Conservation (phyloP, 2,888 invertebrate genomes). For the Platycnemis pennipes region DNA sequence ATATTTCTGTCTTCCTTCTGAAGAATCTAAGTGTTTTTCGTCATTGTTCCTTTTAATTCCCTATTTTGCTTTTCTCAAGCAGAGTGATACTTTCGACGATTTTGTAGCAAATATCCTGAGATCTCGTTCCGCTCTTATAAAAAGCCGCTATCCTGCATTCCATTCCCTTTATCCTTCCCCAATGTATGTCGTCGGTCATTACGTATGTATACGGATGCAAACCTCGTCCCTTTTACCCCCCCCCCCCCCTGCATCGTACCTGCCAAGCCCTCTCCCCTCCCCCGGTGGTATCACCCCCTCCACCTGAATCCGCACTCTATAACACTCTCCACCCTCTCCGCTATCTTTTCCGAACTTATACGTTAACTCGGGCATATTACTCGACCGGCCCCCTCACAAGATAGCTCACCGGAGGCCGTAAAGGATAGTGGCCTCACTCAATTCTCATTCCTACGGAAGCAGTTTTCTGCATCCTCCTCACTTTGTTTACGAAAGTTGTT, state of each 20-base stretch:
- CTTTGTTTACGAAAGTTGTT: constrained; percentile 55
- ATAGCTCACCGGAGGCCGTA: background rate
- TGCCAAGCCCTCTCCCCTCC: background rate
- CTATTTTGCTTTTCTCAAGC: too few species aligned
- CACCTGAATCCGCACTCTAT: background rate
- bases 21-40: too few species aligned
- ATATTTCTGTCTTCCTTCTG: too few species aligned
- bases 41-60: too few species aligned
- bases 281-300: background rate
- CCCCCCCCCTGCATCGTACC: background rate
- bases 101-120: too few species aligned
- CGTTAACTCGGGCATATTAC: constrained; percentile 41
- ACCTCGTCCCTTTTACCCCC: too few species aligned
- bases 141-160: too few species aligned
- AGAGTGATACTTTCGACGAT: too few species aligned
- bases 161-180: too few species aligned
- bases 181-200: too few species aligned
- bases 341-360: constrained; percentile 44
- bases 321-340: background rate
- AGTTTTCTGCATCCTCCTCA: constrained; percentile 40
- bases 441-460: constrained; percentile 47
- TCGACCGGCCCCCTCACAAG: background rate
- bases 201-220: too few species aligned
- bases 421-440: constrained; percentile 43
- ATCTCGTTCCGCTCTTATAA: too few species aligned